phyloP scores from a whole-genome alignment of 2,113 vertebrate genomes.

The Silurus meridionalis region DNA sequence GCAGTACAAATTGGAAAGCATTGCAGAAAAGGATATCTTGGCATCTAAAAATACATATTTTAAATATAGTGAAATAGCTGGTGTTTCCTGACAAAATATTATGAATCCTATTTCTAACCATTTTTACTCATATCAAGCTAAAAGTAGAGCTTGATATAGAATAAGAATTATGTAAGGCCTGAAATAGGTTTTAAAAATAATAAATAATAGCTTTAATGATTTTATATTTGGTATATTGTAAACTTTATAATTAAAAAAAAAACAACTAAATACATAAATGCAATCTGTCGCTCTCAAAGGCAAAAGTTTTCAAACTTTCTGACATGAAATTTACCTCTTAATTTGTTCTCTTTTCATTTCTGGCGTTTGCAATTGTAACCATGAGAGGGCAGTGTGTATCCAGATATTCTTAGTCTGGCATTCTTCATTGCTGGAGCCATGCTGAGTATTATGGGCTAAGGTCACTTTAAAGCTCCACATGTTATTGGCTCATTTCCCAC shows the following conservation, averaged over 20 bases:
- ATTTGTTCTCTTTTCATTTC: neutral
- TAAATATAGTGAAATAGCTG: neutral
- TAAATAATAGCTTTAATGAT: neutral
- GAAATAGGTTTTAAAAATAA: neutral
- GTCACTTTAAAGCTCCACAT: constrained; percentile 9
- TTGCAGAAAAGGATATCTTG: neutral
- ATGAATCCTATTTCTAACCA: neutral
- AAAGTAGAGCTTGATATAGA: neutral
- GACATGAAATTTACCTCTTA: neutral
- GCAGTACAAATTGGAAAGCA: neutral
- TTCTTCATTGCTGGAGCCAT: neutral
- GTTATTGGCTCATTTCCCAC: constrained; percentile 23
- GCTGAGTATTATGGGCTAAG: constrained; percentile 4
- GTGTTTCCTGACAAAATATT: neutral
- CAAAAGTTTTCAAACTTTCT: neutral
- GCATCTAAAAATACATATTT: neutral
- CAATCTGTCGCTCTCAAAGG: too few relatives aligned
- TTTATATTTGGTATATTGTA: neutral
- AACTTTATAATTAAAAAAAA: neutral
- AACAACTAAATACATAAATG: neutral
- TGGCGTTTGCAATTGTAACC: constrained; percentile 3
- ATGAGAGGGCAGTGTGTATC: constrained; percentile 29
- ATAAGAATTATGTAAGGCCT: neutral
- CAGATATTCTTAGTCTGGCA: neutral
- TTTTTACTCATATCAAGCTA: neutral